Evolutionary conservation across 2,113 vertebrate species (phyloP).

Genomic region (Merops nubicus): DNA sequence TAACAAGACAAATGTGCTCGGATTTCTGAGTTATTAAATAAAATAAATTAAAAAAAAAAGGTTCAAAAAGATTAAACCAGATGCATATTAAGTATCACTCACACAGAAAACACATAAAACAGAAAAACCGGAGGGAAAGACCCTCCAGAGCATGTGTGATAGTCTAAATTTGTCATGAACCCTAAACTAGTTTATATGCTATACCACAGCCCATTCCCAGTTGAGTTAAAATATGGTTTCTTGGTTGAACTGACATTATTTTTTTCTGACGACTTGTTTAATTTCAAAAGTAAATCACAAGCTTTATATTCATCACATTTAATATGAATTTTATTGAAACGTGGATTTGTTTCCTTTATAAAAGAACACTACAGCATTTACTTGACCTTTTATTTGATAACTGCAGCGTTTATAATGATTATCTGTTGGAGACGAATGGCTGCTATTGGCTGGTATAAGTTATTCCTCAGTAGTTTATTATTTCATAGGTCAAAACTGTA

Average conservation of each 20-base stretch:
- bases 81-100: not conserved
- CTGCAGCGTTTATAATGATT: not conserved
- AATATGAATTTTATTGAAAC: not conserved
- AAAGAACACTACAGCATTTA: not conserved
- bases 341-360: not conserved
- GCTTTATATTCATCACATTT: not conserved
- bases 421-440: not conserved
- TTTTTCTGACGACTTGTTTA: not conserved
- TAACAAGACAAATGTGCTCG: not conserved
- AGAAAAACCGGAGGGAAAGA: not conserved
- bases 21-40: not conserved
- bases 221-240: not conserved
- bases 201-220: not conserved
- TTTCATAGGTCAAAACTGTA: not conserved
- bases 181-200: not conserved
- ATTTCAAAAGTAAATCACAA: not conserved
- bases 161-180: not conserved
- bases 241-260: not conserved
- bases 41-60: not conserved
- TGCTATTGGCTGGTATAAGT: not conserved
- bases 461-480: not conserved
- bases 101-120: not conserved
- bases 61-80: not conserved
- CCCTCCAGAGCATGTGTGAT: rapidly evolving
- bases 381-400: not conserved